Base-by-base conservation (phyloP, 2,113 vertebrate genomes). In the Thunnus maccoyii region DNA sequence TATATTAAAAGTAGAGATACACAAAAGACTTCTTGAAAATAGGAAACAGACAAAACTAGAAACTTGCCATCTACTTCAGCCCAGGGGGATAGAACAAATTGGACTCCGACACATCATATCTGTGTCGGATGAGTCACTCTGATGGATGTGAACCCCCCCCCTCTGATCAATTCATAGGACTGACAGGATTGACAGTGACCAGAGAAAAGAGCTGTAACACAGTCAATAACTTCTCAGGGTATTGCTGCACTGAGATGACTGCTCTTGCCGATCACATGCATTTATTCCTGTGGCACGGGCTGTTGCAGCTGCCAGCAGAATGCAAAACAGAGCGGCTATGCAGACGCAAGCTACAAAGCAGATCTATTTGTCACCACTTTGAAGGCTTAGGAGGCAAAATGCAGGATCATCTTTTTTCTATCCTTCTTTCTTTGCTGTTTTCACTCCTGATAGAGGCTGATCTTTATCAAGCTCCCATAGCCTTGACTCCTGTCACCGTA, bases 391-490 rank as follows among this genome's bases (percentile, higher is more conserved):
- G 73, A 52, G 64, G 65, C 70, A 89, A 93, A 93, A 89, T 82
- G 88, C 89, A 83, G 77, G 78, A 90, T 94, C 90, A 89, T 94
- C 89, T 92, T 89, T 92, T 87, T 66, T 83, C 83, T 30, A 70
- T 77, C 67, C 18, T 70, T 87, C 73, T 88, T 84, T 89, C 85
- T 83, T 82, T 80, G 48, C 72, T 63, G 62, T 84, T 90, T 86
- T 91, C 83, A 65, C 81, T 86, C 69, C 66, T 78, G 83, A 92
- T 92, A 76, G 88, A 88, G 85, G 85, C 88, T 81, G 93, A 92
- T 93, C 87, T 91, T 92, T 92, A 91, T 94, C 94, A 92, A 76
- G 88, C 78, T 82, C 65, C 70, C 10, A 73, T 90, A 93, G 91
- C 93, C 93, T 92, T 94, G 93, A 89, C 90, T 93, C 82, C 67